These are phyloP conservation scores for Cyclophora albipunctata DNA, from an alignment of 2,888 invertebrate genomes.

Conservation along the genomic window DNA sequence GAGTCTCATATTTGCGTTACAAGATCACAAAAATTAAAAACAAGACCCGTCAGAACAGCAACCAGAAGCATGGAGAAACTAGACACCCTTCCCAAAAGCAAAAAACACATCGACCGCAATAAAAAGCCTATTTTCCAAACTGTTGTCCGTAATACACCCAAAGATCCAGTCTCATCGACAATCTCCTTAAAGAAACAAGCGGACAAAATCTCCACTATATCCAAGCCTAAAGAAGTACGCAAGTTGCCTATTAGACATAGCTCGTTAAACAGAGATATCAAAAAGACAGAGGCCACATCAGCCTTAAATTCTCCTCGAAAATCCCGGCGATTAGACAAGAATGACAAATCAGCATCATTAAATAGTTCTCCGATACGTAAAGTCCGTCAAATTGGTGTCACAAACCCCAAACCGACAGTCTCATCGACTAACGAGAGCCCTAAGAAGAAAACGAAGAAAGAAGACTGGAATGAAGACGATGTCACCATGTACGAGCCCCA, in stretches of 20 bases:
- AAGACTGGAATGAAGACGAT: conserved; percentile 56
- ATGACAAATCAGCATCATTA: conserved; percentile 59
- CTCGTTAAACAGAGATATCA: conserved; percentile 55
- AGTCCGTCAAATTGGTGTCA: conserved; percentile 57
- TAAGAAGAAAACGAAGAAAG: conserved; percentile 56
- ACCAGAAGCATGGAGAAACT: conserved; percentile 59
- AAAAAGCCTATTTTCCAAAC: conserved; percentile 65
- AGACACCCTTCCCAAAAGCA: conserved; percentile 40
- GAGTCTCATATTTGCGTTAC: conserved; percentile 48
- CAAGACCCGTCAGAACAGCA: conserved; percentile 49
- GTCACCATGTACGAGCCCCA: conserved; percentile 69
- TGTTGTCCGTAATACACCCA: conserved; percentile 52
- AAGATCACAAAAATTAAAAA: conserved; percentile 54
- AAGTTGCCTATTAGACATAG: conserved; percentile 59
- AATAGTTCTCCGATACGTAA: conserved; percentile 69
- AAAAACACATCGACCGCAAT: conserved; percentile 47
- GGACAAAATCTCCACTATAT: conserved; percentile 47
- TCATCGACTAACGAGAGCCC: conserved; percentile 59
- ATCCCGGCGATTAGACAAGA: conserved; percentile 62
- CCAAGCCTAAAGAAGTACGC: conserved; percentile 50
- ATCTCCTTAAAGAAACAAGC: conserved; percentile 41
- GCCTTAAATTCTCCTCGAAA: conserved; percentile 64
- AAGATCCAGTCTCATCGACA: conserved; percentile 52
- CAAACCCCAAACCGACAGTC: conserved; percentile 46
- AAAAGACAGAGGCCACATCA: conserved; percentile 55